Evolutionary conservation across 2,113 vertebrate species (phyloP), one percentile per base, ranked within the genome.

Genomic region (Marcusenius ussheri): DNA sequence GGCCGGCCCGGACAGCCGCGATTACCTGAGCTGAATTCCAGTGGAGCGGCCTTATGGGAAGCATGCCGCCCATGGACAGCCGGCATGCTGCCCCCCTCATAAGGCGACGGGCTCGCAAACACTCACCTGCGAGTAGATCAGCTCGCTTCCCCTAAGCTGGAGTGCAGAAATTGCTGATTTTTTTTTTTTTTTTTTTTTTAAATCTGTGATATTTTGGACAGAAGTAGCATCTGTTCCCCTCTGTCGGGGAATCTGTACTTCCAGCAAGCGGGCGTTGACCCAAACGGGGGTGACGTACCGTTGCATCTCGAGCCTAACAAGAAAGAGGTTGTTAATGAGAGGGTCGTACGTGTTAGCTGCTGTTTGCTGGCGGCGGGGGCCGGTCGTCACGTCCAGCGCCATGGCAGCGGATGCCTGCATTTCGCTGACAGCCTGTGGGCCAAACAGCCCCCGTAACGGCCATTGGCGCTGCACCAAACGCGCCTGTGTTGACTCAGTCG

Each of bases 11-110:
- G 88, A 83, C 88, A 89, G 15, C 49, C 74, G 17, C 35, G 47
- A 89, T 89, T 51, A 89, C 74, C 74, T 89, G 88, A 77, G 46
- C 74, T 3, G 74, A 80, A 80, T 89, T 31, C 27, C 66, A 89
- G 49, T n/a, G 3, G 21, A 45, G 46, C 42, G 2, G 49, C 50
- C 27, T 53, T 83, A 53, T 80, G 88, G 27, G 31, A 9, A 11
- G 27, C 10, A 17, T 21, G 45, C 66, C 2, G 53, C 27, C 42
- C 62, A 31, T n/a, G 1, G n/a, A 6, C 66, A 31, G 62, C 45
- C 10, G 19, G 42, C 8, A 19, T 15, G 1, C 19, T 24, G 21
- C 35, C 35, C 31, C 24, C 62, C n/a, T 0, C 62, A 66, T 27
- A 84, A 24, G 83, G 42, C 83, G 21, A 24, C 83, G 13, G 15